Conservation (phyloP, 2,113 vertebrate genomes). For the Paramisgurnus dabryanus region DNA sequence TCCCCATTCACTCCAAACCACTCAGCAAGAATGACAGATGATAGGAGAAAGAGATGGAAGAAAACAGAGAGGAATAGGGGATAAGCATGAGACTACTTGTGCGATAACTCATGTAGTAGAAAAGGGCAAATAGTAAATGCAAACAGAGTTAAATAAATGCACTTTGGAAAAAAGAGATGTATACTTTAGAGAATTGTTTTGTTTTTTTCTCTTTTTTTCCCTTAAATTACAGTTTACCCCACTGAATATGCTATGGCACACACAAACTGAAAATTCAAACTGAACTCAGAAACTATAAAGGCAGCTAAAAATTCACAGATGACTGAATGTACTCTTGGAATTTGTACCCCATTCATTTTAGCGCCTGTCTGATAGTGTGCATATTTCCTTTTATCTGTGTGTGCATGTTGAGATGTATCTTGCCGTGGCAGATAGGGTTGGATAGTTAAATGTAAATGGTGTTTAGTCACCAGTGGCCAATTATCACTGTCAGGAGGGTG, state of each 20-base stretch:
- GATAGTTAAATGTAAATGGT: conserved; percentile 62
- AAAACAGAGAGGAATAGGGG: conserved; percentile 23
- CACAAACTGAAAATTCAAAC: conserved; percentile 24
- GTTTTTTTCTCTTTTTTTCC: conserved; percentile 9
- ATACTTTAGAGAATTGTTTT: conserved; percentile 8
- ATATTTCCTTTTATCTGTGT: conserved; percentile 57
- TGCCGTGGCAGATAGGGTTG: conserved; percentile 28
- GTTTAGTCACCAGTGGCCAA: conserved; percentile 76
- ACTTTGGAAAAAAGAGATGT: conserved; percentile 26
- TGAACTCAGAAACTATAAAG: conserved; percentile 47
- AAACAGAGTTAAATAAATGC: conserved; percentile 19
- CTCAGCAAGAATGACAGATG: conserved; percentile 44
- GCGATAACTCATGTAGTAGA: conserved; percentile 36
- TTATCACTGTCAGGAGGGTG: conserved; percentile 76
- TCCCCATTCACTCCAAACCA: conserved; percentile 46
- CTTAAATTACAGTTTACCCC: conserved; percentile 42
- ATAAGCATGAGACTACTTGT: not conserved
- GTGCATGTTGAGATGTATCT: conserved; percentile 35
- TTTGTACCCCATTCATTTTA: conserved; percentile 50
- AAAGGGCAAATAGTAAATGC: conserved; percentile 19
- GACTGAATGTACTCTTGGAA: conserved; percentile 53
- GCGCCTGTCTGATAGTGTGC: conserved; percentile 41
- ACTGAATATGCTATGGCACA: conserved; percentile 43
- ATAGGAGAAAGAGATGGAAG: conserved; percentile 36
- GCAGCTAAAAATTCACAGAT: conserved; percentile 36